Evolutionary conservation across 1,140 invertebrate genomes (phyloP), one percentile per base, ranked within the genome.

Genomic region (Aricia agestis): DNA sequence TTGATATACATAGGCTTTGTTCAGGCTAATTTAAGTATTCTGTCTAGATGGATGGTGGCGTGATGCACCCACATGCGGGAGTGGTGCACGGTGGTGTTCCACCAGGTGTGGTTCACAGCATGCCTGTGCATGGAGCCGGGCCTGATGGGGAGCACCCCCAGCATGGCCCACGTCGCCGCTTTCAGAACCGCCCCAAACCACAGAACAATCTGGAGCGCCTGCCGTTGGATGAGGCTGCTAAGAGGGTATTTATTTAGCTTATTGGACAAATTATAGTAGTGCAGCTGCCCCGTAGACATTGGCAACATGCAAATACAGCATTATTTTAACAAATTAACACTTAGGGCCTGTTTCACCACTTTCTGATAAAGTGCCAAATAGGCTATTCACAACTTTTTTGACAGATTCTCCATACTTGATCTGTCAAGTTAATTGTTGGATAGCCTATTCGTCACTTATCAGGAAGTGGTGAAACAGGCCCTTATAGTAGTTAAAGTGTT

Each of bases 221-320:
- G 57, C 91, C 91, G 5, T 75, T 92, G 9, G 90, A 92, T 79
- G 91, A 92, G 80, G 91, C 91, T 70, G 91, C 91, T 75, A 92
- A 92, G 68, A 85, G 89, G 77, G 91, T 92, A 82, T 76, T 25
- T 25, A 63, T 3, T 19, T 19, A 63, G n/a, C 11, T 11, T 52
- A 45, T 45, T 32, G 6, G 2, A 32, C 32, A 32, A 32, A 32
- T 32, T 32, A n/a, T n/a, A n/a, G n/a, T n/a, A n/a, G n/a, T n/a
- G n/a, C n/a, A n/a, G n/a, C n/a, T n/a, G n/a, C n/a, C n/a, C n/a
- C n/a, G n/a, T n/a, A n/a, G n/a, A n/a, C n/a, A n/a, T n/a, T n/a
- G n/a, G n/a, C n/a, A n/a, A n/a, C n/a, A n/a, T n/a, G n/a, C n/a
- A n/a, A n/a, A n/a, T n/a, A n/a, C n/a, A n/a, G n/a, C n/a, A n/a